Evolutionary conservation across 2,888 invertebrate species (phyloP), one percentile per base, ranked within the genome.

Genomic region (Chamaedrilus cognettii): DNA sequence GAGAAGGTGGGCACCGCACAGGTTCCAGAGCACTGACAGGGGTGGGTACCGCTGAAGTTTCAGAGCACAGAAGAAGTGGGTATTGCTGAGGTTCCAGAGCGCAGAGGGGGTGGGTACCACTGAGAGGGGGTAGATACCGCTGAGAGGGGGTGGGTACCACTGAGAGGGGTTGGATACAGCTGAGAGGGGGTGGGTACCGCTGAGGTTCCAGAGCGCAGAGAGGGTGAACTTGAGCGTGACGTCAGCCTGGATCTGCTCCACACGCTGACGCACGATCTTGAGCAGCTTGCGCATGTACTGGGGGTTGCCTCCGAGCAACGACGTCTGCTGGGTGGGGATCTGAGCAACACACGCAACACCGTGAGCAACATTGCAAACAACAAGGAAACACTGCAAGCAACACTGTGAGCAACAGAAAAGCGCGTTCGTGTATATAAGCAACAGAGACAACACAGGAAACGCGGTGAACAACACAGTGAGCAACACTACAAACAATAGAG

Each of bases 121-220:
- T n/a, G n/a, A n/a, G n/a, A n/a, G n/a, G n/a, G n/a, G n/a, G n/a
- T n/a, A n/a, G n/a, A n/a, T n/a, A n/a, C n/a, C n/a, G n/a, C n/a
- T n/a, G n/a, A n/a, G n/a, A n/a, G n/a, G n/a, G n/a, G n/a, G n/a
- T n/a, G n/a, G n/a, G n/a, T n/a, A n/a, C n/a, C n/a, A n/a, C n/a
- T n/a, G n/a, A n/a, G n/a, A n/a, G n/a, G n/a, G n/a, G n/a, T n/a
- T n/a, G n/a, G n/a, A n/a, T n/a, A n/a, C n/a, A n/a, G n/a, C n/a
- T n/a, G n/a, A n/a, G n/a, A n/a, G n/a, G n/a, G n/a, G n/a, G 42
- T 42, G 11, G 7, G 7, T 75, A 87, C 87, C 87, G 56, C 91
- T 91, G 59, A 91, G 84, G 83, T 91, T 91, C 91, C 91, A 91
- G 31, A 91, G 84, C 32, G 91, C 90, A 77, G 90, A 90, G 57